Base-by-base conservation (phyloP, 2,797 vertebrate species). In the Schizothorax lantsangensis region DNA sequence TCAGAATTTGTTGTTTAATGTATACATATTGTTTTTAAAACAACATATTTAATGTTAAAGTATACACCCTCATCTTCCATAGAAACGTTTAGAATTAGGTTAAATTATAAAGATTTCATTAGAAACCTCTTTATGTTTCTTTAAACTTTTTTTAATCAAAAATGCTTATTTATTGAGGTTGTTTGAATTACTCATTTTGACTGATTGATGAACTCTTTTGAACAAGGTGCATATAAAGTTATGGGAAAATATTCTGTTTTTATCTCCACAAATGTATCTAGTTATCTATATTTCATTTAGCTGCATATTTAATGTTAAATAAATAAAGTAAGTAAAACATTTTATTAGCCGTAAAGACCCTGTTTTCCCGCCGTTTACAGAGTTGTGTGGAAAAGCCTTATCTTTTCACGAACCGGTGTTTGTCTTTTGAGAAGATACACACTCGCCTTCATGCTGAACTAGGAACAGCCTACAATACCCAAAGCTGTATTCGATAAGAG, bases 151-250 rank as follows among this genome's bases (percentile, higher is more conserved):
- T 19, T 54, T 3, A 21, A 47, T 47, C 2, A 47, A 47, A 4
- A 54, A 54, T 54, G 17, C 17, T 5, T 52, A 5, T 52, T 17
- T 21, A 54, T 54, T 33, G 0, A 6, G 17, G 73, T 33, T 19
- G 40, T 45, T 45, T 49, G 73, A 49, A 5, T 12, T 12, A 36
- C n/a, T 74, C 1, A 5, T 74, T 74, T n/a, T 43, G 36, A 15
- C 19, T 75, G 26, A 52, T 21, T 54, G 19, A 33, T 45, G 17
- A 45, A 30, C 33, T 71, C 6, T 30, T 15, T 47, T 33, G 30
- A 77, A 36, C 10, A 54, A 54, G 17, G 17, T 77, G 17, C 19
- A 23, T 77, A 36, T 77, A 77, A 75, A 36, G 49, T 77, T 77
- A 23, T n/a, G 14, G 3, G n/a, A n/a, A 1, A 15, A 9, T 36